phyloP scores from a whole-genome alignment of 2,113 vertebrate genomes.

The Platichthys flesus region DNA sequence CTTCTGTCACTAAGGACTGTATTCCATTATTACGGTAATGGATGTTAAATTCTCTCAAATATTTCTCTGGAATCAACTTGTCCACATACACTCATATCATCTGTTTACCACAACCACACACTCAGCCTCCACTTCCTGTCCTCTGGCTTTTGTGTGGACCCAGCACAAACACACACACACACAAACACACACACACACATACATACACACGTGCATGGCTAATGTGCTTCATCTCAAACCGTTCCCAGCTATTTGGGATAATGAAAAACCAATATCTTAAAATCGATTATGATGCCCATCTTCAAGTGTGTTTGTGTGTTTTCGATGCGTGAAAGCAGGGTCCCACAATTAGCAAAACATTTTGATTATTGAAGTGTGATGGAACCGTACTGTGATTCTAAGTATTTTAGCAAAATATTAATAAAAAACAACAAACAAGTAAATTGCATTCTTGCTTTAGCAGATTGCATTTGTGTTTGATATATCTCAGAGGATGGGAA shows the following conservation, averaged over 20 bases:
- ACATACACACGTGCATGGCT: background rate
- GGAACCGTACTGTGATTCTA: no score
- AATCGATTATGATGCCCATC: conserved; percentile 18
- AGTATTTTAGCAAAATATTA: no score
- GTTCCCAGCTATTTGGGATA: conserved; percentile 21
- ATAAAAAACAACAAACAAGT: no score
- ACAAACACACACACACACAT: background rate
- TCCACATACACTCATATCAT: conserved; percentile 3
- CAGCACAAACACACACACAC: background rate
- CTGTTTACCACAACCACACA: conserved; percentile 12
- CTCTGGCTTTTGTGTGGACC: background rate
- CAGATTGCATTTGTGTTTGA: no score
- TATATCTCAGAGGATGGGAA: background rate
- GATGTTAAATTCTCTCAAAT: background rate
- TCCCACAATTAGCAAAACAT: no score
- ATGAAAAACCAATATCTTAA: conserved; percentile 30
- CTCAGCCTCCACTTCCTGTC: background rate
- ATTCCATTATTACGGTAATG: background rate
- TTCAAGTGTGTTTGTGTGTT: conserved; percentile 3
- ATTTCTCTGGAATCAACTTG: background rate
- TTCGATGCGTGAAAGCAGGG: no score
- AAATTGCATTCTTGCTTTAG: no score
- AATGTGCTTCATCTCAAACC: conserved; percentile 27
- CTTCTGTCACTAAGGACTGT: background rate
- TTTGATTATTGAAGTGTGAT: background rate